Conservation (phyloP, 2,888 invertebrate genomes). For the Xanthia icteritia region DNA sequence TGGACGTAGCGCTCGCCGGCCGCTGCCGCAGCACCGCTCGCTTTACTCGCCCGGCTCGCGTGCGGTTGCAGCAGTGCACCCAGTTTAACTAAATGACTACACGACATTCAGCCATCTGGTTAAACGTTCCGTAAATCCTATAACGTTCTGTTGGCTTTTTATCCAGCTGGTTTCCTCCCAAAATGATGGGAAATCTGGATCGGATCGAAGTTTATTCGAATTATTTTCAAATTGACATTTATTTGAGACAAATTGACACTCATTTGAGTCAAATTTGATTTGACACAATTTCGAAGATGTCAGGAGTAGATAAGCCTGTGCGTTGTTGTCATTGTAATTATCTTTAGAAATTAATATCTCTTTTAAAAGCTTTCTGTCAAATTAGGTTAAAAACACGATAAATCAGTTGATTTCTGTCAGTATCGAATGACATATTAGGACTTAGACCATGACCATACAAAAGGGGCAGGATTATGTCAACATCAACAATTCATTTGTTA, state of each 20-base stretch:
- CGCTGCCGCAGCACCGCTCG: too few relatives aligned
- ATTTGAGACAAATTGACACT: neutral
- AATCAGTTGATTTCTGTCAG: conserved; percentile 10
- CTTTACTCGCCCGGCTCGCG: too few relatives aligned
- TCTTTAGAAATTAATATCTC: neutral
- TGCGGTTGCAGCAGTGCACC: too few relatives aligned
- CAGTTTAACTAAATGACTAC: too few relatives aligned
- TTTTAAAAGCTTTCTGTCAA: neutral
- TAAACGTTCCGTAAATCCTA: too few relatives aligned
- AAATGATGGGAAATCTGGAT: conserved; percentile 17
- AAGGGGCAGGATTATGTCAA: conserved; percentile 19
- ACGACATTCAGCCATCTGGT: too few relatives aligned
- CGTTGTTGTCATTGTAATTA: neutral
- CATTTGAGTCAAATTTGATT: conserved; percentile 10
- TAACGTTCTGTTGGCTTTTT: neutral
- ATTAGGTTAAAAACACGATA: neutral
- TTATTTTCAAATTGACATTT: neutral
- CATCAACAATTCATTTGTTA: conserved; percentile 28
- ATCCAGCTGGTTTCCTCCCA: neutral
- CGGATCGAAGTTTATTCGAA: conserved; percentile 5
- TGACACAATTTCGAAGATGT: neutral
- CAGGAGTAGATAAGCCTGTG: neutral
- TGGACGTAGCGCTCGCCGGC: too few relatives aligned
- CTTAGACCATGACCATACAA: conserved; percentile 8
- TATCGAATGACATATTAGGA: conserved; percentile 13